Percentiles rank a stretch among this genome's conserved stretches.
Conservation (phyloP, 92 coral and sea anemone genomes). For the Palythoa grandis region DNA sequence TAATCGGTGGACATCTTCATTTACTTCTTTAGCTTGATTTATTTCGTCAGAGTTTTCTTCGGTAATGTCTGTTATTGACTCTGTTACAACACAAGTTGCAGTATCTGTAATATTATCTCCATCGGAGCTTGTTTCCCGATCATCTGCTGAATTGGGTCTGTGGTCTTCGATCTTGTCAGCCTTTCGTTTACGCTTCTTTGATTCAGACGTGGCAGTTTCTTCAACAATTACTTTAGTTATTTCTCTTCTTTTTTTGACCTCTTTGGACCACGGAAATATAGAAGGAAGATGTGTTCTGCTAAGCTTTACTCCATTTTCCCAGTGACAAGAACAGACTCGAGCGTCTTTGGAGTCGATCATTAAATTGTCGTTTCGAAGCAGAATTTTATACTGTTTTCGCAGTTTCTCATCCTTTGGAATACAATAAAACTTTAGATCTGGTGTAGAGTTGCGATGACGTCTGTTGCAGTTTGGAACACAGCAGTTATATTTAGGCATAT, state of each 20-base stretch:
- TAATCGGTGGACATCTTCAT: no score
- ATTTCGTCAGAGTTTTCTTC: no score
- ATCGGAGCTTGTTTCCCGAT: slow-evolving; percentile 1
- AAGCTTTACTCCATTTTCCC: background rate
- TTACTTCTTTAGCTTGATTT: no score
- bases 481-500: background rate
- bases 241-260: background rate
- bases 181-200: slow-evolving; percentile 14
- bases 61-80: no score
- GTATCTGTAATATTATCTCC: no score
- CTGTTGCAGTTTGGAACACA: slow-evolving; percentile 1
- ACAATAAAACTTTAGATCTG: no score
- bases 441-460: background rate
- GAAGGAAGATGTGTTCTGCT: no score
- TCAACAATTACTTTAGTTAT: slow-evolving; percentile 3
- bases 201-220: background rate
- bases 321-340: background rate
- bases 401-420: no score
- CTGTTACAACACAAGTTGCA: no score
- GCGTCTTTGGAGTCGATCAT: background rate
- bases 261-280: no score
- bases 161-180: slow-evolving; percentile 11
- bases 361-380: background rate
- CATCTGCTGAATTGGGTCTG: slow-evolving; percentile 10
- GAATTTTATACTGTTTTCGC: no score